Evolutionary conservation across 2,888 invertebrate species (phyloP).

Genomic region (Polymixis flavicincta): DNA sequence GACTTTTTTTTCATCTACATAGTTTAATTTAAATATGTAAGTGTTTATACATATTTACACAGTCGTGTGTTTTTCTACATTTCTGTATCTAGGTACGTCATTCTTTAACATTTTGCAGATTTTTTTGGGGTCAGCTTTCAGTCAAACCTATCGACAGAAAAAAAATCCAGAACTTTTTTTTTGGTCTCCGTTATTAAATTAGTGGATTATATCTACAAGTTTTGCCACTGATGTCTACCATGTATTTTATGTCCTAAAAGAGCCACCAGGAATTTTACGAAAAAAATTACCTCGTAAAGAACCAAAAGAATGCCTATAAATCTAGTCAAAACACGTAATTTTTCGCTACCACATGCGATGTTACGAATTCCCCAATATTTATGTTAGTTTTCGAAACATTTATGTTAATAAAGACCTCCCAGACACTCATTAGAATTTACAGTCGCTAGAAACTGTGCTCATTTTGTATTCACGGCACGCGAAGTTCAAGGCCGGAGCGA

Average conservation of each 20-base stretch:
- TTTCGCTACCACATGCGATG: conserved; percentile 52
- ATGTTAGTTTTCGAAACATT: conserved; percentile 61
- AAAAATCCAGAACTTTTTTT: background rate
- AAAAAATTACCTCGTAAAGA: conserved; percentile 7
- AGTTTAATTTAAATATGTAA: background rate
- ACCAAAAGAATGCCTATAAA: conserved; percentile 32
- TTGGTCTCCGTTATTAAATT: background rate
- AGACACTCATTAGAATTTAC: conserved; percentile 69
- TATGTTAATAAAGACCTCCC: conserved; percentile 67
- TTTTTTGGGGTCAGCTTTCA: background rate
- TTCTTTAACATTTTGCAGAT: background rate
- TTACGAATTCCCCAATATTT: conserved; percentile 59
- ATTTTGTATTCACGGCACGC: conserved; percentile 66
- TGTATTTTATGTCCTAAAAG: background rate
- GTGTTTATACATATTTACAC: background rate
- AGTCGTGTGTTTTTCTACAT: background rate
- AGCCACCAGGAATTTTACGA: background rate
- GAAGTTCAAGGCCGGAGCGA: conserved; percentile 67
- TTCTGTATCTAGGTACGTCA: background rate
- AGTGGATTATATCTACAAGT: background rate
- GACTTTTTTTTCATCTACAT: conserved; percentile 20
- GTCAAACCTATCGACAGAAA: background rate
- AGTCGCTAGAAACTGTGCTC: conserved; percentile 62
- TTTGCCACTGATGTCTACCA: background rate
- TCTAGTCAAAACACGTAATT: conserved; percentile 36